Evolutionary conservation across 1,140 invertebrate species (phyloP).

Genomic region (Berghia stephanieae): DNA sequence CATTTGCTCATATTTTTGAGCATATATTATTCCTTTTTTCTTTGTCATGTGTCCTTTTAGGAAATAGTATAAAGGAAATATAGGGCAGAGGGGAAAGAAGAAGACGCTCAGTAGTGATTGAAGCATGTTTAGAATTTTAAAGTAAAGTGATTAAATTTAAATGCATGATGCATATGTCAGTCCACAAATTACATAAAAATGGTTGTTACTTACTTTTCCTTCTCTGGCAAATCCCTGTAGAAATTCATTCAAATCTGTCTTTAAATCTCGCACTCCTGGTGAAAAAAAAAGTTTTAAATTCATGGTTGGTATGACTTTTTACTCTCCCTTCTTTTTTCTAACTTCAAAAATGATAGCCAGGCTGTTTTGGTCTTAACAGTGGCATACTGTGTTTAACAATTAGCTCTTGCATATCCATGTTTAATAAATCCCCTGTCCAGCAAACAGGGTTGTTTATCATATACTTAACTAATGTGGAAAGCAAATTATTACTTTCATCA

Average conservation of each 20-base stretch:
- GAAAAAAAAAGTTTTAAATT: slow-evolving; percentile 66
- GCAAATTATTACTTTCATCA: no score
- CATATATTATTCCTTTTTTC: no score
- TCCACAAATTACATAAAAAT: not conserved
- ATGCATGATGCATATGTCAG: not conserved
- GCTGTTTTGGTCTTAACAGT: no score
- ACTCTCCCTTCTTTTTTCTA: no score
- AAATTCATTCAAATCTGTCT: slow-evolving; percentile 83
- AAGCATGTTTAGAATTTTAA: not conserved
- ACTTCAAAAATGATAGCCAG: no score
- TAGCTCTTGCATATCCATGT: not conserved
- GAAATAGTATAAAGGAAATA: not conserved
- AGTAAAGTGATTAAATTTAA: not conserved
- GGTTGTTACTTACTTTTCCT: slow-evolving; percentile 49
- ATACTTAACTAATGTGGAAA: no score
- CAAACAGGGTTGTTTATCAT: no score
- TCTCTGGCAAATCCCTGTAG: slow-evolving; percentile 85
- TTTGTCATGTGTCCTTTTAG: no score
- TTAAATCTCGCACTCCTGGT: slow-evolving; percentile 86
- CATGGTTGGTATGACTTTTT: not conserved
- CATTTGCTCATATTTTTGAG: no score
- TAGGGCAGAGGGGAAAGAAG: no score
- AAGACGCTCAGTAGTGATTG: no score
- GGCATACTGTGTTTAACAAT: no score
- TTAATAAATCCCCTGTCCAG: not conserved